These are phyloP conservation scores for Tapirus indicus DNA, from an alignment of 2,797 vertebrate genomes.

Conservation along the genomic window DNA sequence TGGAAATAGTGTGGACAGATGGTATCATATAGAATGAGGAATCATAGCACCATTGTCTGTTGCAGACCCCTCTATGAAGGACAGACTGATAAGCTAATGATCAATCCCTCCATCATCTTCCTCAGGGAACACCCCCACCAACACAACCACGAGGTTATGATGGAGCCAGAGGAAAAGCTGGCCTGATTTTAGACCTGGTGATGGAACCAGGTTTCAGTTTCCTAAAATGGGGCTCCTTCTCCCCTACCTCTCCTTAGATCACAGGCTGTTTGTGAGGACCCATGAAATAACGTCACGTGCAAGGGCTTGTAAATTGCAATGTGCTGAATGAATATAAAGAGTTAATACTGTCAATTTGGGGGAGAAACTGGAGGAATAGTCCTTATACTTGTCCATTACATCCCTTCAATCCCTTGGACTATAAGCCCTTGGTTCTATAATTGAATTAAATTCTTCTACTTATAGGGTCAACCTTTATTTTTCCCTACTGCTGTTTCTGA, in stretches of 20 bases:
- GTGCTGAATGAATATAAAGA: too few relatives aligned
- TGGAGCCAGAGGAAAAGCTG: background rate
- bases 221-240: background rate
- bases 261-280: background rate
- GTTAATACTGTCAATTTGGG: background rate
- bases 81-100: background rate
- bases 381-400: background rate
- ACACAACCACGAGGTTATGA: background rate
- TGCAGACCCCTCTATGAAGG: background rate
- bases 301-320: background rate
- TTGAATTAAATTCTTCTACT: background rate
- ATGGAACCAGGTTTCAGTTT: background rate
- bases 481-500: background rate
- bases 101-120: background rate
- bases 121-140: background rate
- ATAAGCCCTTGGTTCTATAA: background rate
- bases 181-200: background rate
- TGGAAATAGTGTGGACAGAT: background rate
- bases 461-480: background rate
- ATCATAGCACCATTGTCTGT: background rate
- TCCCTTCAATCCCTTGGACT: background rate
- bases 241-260: background rate
- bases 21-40: accelerated
- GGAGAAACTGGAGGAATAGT: background rate
- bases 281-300: accelerated